Evolutionary conservation across 2,888 invertebrate species (phyloP).

Genomic region (Boloria selene): DNA sequence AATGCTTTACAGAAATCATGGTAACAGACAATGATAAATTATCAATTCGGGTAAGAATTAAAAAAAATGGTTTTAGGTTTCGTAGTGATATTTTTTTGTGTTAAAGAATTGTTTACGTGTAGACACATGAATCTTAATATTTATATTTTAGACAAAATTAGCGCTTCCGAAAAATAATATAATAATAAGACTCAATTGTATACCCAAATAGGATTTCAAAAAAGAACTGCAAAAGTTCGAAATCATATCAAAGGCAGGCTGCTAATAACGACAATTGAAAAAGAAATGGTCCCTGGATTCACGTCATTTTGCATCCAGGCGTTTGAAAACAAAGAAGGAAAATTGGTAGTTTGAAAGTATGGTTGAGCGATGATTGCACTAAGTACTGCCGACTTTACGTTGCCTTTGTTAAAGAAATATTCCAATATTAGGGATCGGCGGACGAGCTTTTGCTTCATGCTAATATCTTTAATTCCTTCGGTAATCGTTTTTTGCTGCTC

Average conservation of each 20-base stretch:
- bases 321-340: conserved; percentile 65
- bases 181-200: background rate
- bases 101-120: too few species aligned
- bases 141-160: too few species aligned
- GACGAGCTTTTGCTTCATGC: conserved; percentile 32
- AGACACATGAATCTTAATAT: too few species aligned
- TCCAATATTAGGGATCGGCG: conserved; percentile 46
- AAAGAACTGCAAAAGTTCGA: conserved; percentile 14
- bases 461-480: conserved; percentile 41
- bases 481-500: conserved; percentile 37
- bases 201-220: background rate
- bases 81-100: too few species aligned
- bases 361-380: conserved; percentile 54
- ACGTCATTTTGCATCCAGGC: conserved; percentile 48
- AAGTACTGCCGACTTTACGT: conserved; percentile 49
- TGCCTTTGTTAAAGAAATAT: conserved; percentile 53
- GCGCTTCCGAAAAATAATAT: too few species aligned
- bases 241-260: conserved; percentile 30
- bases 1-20: too few species aligned
- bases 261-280: conserved; percentile 39
- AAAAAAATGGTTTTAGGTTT: too few species aligned
- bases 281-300: conserved; percentile 50
- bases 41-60: too few species aligned
- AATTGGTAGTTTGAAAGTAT: conserved; percentile 62
- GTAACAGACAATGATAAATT: too few species aligned